These are phyloP conservation scores for Neodiprion lecontei DNA, from an alignment of 1,140 invertebrate genomes.

Conservation along the genomic window DNA sequence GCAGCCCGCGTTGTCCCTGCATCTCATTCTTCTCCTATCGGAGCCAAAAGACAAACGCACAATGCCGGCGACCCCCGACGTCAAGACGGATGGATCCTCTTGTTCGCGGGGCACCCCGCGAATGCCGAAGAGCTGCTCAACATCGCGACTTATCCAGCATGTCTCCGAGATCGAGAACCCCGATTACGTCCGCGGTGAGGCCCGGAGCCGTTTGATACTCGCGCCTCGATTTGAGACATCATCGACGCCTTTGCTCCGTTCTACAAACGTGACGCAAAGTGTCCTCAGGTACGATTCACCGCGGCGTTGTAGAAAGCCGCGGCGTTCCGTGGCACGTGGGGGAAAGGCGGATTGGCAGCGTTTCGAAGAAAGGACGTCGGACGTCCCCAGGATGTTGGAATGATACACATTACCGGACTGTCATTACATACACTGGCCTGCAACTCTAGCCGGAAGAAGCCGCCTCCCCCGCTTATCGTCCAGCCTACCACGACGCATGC, in stretches of 20 bases:
- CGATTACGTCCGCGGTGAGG: not conserved
- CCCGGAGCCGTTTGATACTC: not conserved
- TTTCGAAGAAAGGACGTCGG: not conserved
- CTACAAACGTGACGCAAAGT: no score
- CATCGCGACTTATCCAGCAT: not conserved
- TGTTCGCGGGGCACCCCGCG: not conserved
- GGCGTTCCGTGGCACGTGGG: not conserved
- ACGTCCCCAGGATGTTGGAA: conserved; percentile 40
- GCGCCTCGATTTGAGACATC: not conserved
- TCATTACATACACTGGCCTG: conserved; percentile 23
- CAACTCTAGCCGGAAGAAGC: conserved; percentile 38
- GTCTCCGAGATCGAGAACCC: not conserved
- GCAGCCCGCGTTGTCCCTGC: not conserved
- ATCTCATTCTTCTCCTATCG: not conserved
- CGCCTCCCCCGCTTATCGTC: conserved; percentile 30
- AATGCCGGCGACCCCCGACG: not conserved
- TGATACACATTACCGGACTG: conserved; percentile 40
- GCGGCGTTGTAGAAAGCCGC: not conserved
- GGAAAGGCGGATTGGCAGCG: not conserved
- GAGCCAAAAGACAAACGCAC: not conserved
- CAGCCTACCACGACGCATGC: conserved; percentile 38
- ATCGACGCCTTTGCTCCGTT: no score
- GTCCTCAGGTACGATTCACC: no score
- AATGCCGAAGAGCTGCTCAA: not conserved
- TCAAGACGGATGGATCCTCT: conserved; percentile 2